These are phyloP conservation scores for Villa cingulata DNA, from an alignment of 2,888 invertebrate genomes.

Conservation along the genomic window DNA sequence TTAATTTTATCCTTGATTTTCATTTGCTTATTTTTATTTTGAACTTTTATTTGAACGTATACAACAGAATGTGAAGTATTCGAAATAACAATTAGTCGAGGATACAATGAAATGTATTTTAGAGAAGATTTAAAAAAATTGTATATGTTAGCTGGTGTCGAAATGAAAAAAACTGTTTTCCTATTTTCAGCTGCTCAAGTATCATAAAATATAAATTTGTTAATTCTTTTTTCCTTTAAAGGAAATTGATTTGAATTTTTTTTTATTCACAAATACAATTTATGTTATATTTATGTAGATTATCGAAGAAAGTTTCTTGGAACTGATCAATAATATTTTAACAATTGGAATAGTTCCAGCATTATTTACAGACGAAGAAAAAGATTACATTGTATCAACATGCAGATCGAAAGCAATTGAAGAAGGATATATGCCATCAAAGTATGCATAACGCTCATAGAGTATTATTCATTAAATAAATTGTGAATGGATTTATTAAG, in stretches of 20 bases:
- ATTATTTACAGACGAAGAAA: conserved; percentile 77
- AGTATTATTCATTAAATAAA: no score
- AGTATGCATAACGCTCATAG: conserved; percentile 34
- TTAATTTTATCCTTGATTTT: background rate
- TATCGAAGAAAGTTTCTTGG: conserved; percentile 69
- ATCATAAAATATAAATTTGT: background rate
- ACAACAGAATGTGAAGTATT: conserved; percentile 61
- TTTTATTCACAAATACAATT: no score
- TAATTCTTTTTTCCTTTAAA: no score
- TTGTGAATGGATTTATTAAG: no score
- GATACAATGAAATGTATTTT: conserved; percentile 70
- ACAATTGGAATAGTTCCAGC: conserved; percentile 81
- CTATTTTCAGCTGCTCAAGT: conserved; percentile 72
- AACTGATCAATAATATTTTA: conserved; percentile 81
- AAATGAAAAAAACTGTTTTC: conserved; percentile 66
- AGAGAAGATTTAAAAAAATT: conserved; percentile 76
- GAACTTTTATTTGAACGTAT: no score
- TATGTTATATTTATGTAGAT: conserved; percentile 35
- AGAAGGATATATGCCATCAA: conserved; percentile 58
- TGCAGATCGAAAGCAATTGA: conserved; percentile 55
- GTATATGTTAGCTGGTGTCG: conserved; percentile 63
- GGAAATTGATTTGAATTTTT: no score
- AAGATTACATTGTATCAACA: conserved; percentile 59
- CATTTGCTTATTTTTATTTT: no score
- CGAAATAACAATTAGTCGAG: conserved; percentile 69